These are phyloP conservation scores for Dermolepida albohirtum DNA, from an alignment of 2,888 invertebrate species.

Conservation along the genomic window DNA sequence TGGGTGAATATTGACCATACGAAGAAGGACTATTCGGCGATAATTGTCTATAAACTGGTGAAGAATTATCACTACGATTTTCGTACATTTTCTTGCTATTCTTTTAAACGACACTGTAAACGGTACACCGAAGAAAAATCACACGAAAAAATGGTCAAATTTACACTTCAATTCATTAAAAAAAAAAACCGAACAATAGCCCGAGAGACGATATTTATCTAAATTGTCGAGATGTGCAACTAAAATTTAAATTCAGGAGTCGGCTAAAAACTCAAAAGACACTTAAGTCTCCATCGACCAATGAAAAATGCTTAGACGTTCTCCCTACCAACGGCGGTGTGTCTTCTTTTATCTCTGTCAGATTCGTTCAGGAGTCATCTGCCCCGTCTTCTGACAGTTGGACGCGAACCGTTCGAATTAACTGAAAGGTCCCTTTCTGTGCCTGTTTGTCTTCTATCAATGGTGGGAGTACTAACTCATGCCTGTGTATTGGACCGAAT, in stretches of 20 bases:
- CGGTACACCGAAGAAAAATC: not conserved
- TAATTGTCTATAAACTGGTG: constrained; percentile 58
- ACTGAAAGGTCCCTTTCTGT: constrained; percentile 45
- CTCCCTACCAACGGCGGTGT: constrained; percentile 36
- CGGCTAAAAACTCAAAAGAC: constrained; percentile 48
- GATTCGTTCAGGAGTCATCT: constrained; percentile 17
- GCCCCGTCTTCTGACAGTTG: constrained; percentile 42
- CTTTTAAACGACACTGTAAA: constrained; percentile 43
- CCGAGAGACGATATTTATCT: constrained; percentile 15
- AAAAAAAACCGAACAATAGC: constrained; percentile 36
- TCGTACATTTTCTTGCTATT: constrained; percentile 55
- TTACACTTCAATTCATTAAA: constrained; percentile 11
- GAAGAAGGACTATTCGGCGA: constrained; percentile 52
- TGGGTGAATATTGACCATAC: constrained; percentile 58
- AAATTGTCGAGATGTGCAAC: constrained; percentile 50
- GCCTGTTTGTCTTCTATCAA: constrained; percentile 42
- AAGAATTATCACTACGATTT: constrained; percentile 59
- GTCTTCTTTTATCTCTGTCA: constrained; percentile 41
- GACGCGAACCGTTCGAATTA: constrained; percentile 48
- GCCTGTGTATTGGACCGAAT: constrained; percentile 17
- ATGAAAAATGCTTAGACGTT: constrained; percentile 43
- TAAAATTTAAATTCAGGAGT: constrained; percentile 52
- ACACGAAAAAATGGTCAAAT: not conserved
- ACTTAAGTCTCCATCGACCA: constrained; percentile 48
- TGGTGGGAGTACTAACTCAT: constrained; percentile 9